Evolutionary conservation across 1,140 invertebrate genomes (phyloP).

Genomic region (Achroia grisella): DNA sequence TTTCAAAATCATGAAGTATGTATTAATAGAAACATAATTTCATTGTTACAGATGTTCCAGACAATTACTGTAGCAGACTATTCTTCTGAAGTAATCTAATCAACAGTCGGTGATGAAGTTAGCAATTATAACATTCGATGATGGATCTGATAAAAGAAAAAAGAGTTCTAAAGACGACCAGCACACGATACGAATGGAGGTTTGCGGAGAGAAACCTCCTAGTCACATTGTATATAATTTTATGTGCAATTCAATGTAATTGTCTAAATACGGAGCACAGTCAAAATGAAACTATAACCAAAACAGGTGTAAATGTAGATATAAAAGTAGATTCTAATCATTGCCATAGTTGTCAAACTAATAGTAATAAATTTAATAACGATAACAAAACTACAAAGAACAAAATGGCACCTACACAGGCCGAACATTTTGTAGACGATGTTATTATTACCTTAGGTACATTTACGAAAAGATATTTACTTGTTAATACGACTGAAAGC

Average conservation of each 20-base stretch:
- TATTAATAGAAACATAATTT: neutral
- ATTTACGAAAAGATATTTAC: conserved; percentile 42
- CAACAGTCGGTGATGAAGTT: conserved; percentile 41
- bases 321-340: conserved; percentile 43
- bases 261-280: conserved; percentile 30
- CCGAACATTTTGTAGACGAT: conserved; percentile 27
- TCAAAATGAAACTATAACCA: conserved; percentile 38
- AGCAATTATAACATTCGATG: conserved; percentile 22
- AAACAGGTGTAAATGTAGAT: conserved; percentile 45
- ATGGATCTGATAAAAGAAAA: conserved; percentile 34
- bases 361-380: conserved; percentile 28
- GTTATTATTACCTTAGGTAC: conserved; percentile 35
- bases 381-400: conserved; percentile 16
- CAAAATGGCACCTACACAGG: conserved; percentile 9
- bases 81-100: conserved; percentile 8
- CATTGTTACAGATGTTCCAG: conserved; percentile 43
- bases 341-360: conserved; percentile 61
- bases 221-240: conserved; percentile 43
- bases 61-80: conserved; percentile 7
- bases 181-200: conserved; percentile 40
- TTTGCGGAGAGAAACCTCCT: conserved; percentile 24
- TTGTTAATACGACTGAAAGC: conserved; percentile 44
- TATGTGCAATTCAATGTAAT: conserved; percentile 27
- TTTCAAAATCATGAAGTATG: no score
- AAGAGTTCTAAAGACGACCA: conserved; percentile 12